Evolutionary conservation across 2,113 vertebrate species (phyloP).

Genomic region (Stigmatopora nigra): DNA sequence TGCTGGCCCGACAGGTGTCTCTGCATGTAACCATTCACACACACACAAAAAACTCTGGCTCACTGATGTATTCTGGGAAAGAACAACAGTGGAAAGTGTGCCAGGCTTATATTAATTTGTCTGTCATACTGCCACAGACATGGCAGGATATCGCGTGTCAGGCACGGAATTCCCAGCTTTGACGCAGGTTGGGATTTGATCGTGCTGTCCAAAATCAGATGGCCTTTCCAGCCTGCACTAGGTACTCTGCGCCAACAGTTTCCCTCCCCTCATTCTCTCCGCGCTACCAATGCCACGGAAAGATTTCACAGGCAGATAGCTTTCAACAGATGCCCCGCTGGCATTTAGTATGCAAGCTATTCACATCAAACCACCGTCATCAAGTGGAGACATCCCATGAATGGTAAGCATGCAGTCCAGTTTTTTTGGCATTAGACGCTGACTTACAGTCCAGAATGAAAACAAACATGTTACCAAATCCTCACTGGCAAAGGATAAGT

Average conservation of each 20-base stretch:
- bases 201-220: slow-evolving; percentile 50
- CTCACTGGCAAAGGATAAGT: slow-evolving; percentile 18
- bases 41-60: slow-evolving; percentile 22
- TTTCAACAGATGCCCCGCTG: slow-evolving; percentile 57
- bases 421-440: slow-evolving; percentile 6
- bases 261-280: slow-evolving; percentile 54
- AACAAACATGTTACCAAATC: slow-evolving; percentile 32
- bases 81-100: slow-evolving; percentile 45
- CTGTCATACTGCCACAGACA: slow-evolving; percentile 42
- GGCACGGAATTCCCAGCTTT: slow-evolving; percentile 58
- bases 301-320: slow-evolving; percentile 58
- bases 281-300: slow-evolving; percentile 51
- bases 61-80: slow-evolving; percentile 51
- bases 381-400: slow-evolving; percentile 6
- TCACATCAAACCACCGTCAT: not conserved
- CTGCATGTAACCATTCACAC: slow-evolving; percentile 60
- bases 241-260: slow-evolving; percentile 46
- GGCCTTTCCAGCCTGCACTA: slow-evolving; percentile 40
- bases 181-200: slow-evolving; percentile 61
- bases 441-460: slow-evolving; percentile 15
- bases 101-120: slow-evolving; percentile 51
- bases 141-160: slow-evolving; percentile 45
- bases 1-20: slow-evolving; percentile 60
- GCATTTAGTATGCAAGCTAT: slow-evolving; percentile 31
- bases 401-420: slow-evolving; percentile 13